phyloP scores from a whole-genome alignment of 2,888 invertebrate genomes.

The Andricus curvator region DNA sequence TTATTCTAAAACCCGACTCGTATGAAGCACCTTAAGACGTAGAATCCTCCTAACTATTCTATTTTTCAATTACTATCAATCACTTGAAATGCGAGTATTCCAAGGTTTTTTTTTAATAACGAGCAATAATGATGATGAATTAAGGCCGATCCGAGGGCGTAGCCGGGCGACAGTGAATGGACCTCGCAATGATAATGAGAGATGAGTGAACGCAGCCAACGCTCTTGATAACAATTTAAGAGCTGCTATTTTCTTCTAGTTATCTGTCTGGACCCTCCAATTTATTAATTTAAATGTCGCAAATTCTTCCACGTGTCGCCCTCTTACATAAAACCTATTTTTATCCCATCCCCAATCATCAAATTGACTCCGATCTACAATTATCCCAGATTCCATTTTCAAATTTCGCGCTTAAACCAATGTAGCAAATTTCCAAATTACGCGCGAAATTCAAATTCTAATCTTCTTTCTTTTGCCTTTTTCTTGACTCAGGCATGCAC shows the following conservation, averaged over 20 bases:
- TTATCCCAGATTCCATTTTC: background rate
- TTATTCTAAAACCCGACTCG: too few relatives aligned
- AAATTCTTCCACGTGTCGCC: background rate
- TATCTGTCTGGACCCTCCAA: slow-evolving; percentile 23
- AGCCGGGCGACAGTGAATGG: background rate
- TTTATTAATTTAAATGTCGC: slow-evolving; percentile 9
- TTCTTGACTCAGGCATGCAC: background rate
- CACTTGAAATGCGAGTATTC: background rate
- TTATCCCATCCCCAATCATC: background rate
- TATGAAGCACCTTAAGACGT: background rate
- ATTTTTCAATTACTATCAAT: background rate
- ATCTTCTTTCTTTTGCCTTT: background rate
- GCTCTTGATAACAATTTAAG: slow-evolving; percentile 22
- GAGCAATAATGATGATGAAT: background rate
- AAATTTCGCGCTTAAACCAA: background rate
- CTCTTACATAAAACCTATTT: background rate
- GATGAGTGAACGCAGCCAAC: slow-evolving; percentile 1
- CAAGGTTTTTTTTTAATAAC: background rate
- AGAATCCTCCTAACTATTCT: background rate
- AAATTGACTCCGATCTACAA: background rate
- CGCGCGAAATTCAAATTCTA: background rate
- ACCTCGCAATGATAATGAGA: background rate
- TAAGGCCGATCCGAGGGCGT: slow-evolving; percentile 20
- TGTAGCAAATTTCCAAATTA: background rate
- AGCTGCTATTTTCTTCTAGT: slow-evolving; percentile 26